Evolutionary conservation across 2,888 invertebrate species (phyloP).

Genomic region (Synergus itoensis): DNA sequence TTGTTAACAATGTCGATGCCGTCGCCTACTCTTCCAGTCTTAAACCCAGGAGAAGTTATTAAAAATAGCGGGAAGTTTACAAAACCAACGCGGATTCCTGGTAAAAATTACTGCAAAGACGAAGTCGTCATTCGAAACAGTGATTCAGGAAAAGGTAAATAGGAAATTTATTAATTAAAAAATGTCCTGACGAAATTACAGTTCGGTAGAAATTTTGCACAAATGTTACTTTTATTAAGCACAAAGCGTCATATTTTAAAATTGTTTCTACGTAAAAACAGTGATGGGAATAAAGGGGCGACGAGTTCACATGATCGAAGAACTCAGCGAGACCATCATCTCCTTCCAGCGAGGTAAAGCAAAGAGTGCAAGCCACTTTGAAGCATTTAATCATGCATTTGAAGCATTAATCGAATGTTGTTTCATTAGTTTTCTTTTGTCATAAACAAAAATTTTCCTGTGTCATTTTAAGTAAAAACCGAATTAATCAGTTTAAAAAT

Average conservation of each 20-base stretch:
- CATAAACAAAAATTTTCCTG: neutral
- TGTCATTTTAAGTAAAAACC: neutral
- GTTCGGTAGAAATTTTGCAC: slow-evolving; percentile 4
- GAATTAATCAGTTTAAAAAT: too few relatives aligned
- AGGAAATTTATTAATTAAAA: slow-evolving; percentile 23
- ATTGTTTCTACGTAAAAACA: slow-evolving; percentile 78
- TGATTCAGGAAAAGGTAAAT: slow-evolving; percentile 95
- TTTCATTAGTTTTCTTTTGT: neutral
- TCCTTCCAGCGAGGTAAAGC: slow-evolving; percentile 98
- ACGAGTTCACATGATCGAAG: slow-evolving; percentile 99
- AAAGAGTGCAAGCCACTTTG: slow-evolving; percentile 67
- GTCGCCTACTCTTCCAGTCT: slow-evolving; percentile 80
- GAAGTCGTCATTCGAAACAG: slow-evolving; percentile 97
- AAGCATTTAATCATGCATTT: slow-evolving; percentile 46
- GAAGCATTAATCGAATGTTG: slow-evolving; percentile 37
- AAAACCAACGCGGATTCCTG: slow-evolving; percentile 93
- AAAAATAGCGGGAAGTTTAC: slow-evolving; percentile 93
- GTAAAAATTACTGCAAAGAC: slow-evolving; percentile 96
- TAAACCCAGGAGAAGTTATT: slow-evolving; percentile 91
- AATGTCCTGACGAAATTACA: neutral
- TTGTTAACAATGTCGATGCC: slow-evolving; percentile 71
- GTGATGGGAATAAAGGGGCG: slow-evolving; percentile 99
- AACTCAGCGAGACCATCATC: slow-evolving; percentile 98
- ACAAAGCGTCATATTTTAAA: slow-evolving; percentile 51
- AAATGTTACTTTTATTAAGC: slow-evolving; percentile 29